Conservation (phyloP, 2,888 invertebrate genomes). For the Drosophila helvetica region DNA sequence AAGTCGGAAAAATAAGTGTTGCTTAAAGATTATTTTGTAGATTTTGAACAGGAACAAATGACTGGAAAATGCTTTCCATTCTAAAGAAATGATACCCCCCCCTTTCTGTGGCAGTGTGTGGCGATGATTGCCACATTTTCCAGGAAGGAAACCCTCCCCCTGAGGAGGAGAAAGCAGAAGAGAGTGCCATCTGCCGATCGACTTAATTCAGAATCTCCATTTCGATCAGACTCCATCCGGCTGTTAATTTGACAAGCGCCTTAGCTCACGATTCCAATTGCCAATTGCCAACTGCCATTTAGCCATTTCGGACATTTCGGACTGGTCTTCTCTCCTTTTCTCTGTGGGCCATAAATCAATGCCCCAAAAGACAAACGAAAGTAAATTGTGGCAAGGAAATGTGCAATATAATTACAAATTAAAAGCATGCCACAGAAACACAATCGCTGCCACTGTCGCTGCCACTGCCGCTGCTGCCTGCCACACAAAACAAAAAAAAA, state of each 20-base stretch:
- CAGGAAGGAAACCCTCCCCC: not conserved
- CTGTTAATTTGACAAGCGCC: conserved; percentile 34
- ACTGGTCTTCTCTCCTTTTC: conserved; percentile 42
- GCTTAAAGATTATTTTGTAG: too few species aligned
- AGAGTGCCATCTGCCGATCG: conserved; percentile 7
- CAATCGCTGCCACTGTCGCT: not conserved
- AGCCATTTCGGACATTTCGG: conserved; percentile 49
- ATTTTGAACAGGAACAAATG: too few species aligned
- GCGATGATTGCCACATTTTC: conserved; percentile 55
- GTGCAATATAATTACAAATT: conserved; percentile 69
- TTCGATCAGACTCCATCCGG: conserved; percentile 28
- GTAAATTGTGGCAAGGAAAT: conserved; percentile 39
- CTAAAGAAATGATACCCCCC: not conserved
- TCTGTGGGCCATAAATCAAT: conserved; percentile 69
- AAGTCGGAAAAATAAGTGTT: too few species aligned
- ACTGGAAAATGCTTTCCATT: too few species aligned
- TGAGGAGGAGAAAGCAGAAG: not conserved
- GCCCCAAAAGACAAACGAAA: conserved; percentile 63
- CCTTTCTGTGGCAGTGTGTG: not conserved
- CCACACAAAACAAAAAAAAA: conserved; percentile 8
- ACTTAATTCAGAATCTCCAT: conserved; percentile 19
- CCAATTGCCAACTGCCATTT: conserved; percentile 60
- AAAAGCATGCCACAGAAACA: conserved; percentile 47
- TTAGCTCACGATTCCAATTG: conserved; percentile 66
- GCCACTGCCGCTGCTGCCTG: not conserved